phyloP scores from a whole-genome alignment of 2,113 vertebrate species.

The Papio anubis region DNA sequence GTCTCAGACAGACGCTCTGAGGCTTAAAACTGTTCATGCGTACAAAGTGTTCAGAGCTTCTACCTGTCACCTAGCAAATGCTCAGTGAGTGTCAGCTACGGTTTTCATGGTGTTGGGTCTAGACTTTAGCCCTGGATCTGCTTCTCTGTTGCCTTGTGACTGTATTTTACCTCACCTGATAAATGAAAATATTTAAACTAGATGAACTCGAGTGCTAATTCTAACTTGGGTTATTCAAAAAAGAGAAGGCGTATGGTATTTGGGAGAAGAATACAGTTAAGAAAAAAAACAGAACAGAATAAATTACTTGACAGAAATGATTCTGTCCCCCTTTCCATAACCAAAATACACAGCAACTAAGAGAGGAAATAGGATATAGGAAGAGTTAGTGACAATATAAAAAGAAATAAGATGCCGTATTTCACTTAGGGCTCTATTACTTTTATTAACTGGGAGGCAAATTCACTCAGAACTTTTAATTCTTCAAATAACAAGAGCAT shows the following conservation, averaged over 20 bases:
- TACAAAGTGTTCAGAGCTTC: neutral
- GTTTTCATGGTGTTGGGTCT: neutral
- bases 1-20: neutral
- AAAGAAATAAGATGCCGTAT: neutral
- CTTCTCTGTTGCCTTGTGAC: neutral
- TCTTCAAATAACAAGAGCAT: constrained; percentile 59
- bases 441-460: constrained; percentile 52
- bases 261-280: neutral
- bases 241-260: neutral
- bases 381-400: neutral
- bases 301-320: neutral
- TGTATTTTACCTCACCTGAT: neutral
- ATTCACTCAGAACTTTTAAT: constrained; percentile 53
- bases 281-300: neutral
- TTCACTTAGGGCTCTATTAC: constrained; percentile 45
- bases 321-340: neutral
- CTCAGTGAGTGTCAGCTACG: neutral
- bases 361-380: neutral
- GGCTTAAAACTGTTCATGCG: neutral
- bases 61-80: neutral
- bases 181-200: neutral
- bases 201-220: neutral
- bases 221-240: neutral
- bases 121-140: neutral
- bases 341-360: constrained; percentile 39